A percentile compares a stretch with the other conserved stretches of the same genome.
These are phyloP conservation scores for Coenobita brevimanus DNA, from an alignment of 1,140 invertebrate species.

Conservation along the genomic window DNA sequence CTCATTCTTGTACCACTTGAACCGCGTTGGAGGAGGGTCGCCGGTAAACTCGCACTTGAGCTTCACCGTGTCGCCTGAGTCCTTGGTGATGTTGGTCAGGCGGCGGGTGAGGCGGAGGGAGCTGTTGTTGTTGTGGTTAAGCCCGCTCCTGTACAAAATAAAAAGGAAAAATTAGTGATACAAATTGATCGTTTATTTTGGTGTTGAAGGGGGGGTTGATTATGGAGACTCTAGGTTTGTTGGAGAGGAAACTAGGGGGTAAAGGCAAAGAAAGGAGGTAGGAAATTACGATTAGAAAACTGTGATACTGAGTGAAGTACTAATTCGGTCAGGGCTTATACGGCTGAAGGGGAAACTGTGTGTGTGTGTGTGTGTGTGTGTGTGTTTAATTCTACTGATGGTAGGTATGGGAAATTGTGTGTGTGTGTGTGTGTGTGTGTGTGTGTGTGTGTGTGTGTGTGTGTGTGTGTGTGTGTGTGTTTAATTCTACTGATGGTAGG, in stretches of 20 bases:
- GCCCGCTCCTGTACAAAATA: conserved; percentile 56
- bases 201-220: too few species aligned
- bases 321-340: too few species aligned
- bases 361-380: too few species aligned
- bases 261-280: background rate
- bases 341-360: too few species aligned
- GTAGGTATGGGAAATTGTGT: too few species aligned
- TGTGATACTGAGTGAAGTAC: too few species aligned
- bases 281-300: background rate
- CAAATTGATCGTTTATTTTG: background rate
- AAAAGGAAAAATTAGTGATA: background rate
- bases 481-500: too few species aligned
- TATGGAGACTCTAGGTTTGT: too few species aligned
- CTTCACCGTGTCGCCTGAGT: conserved; percentile 78
- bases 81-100: conserved; percentile 79
- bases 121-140: conserved; percentile 47
- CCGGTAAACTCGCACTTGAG: conserved; percentile 82
- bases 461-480: too few species aligned
- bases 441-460: too few species aligned
- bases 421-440: too few species aligned
- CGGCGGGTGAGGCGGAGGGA: conserved; percentile 71
- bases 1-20: conserved; percentile 83
- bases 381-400: too few species aligned
- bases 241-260: background rate
- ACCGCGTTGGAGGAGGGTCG: conserved; percentile 76